Base-by-base conservation (phyloP, 2,888 invertebrate species). In the Euplexia lucipara region DNA sequence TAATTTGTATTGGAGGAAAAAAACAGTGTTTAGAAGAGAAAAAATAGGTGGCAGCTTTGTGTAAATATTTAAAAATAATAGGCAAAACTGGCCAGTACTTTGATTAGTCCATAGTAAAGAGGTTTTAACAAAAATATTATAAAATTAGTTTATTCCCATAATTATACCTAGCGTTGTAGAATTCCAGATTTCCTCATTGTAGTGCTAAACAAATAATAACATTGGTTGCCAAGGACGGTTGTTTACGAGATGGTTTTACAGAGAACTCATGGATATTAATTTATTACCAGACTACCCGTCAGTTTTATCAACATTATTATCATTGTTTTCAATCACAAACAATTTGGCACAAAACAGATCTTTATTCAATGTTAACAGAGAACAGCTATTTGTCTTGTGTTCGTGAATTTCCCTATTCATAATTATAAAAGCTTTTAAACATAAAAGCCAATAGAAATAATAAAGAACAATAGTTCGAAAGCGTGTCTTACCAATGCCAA, bases 261-360 rank as follows among this genome's bases (percentile, higher is more conserved):
- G 8, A 34, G 18, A 57, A 26, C 10, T 22, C n/a, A n/a, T n/a
- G n/a, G 3, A 32, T 18, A 57, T 69, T 39, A 45, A 45, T 65
- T n/a, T 57, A 37, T 57, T n/a, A 32, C 14, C 10, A 26, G 37
- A 37, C 45, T n/a, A 32, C 14, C 10, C 18, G 37, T 39, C 37
- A 10, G 32, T 67, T 44, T 37, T 9, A 32, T 45, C 37, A 68
- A 45, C 12, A 18, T 32, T 34, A 45, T 68, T 45, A 37, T 32
- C 22, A 34, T 45, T 58, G 45, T 69, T 45, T 34, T 26, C 12
- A 37, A 45, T 34, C 45, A 18, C 6, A 45, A 39, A 45, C 32
- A 58, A 57, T 20, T 45, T 16, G 14, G 10, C 3, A 45, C 16
- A 37, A 22, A 52, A n/a, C 30, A 37, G 18, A n/a, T 8, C 2